Evolutionary conservation across 1,140 invertebrate species (phyloP), one percentile per base, ranked within the genome.

Genomic region (Drosophila rhopaloa): DNA sequence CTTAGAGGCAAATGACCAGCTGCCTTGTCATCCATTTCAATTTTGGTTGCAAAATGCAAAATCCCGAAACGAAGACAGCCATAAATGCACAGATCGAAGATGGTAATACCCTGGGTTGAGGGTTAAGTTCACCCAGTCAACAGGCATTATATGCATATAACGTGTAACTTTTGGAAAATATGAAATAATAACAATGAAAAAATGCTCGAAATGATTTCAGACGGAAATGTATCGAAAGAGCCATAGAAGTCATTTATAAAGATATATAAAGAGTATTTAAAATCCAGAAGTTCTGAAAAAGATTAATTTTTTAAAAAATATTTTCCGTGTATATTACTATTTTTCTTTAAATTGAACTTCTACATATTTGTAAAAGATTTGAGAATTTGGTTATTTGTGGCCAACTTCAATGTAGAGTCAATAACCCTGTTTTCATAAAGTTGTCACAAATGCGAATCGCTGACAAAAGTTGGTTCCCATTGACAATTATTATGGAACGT

Each of bases 1-100:
- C 81, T 83, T 76, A 63, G 81, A 84, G 81, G 76, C 81, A 71
- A 72, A 71, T 71, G 68, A 47, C 68, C 51, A 53, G 44, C 44
- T 13, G 53, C 35, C 67, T 60, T 63, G 70, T 62, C 51, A 41
- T 78, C 76, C 63, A 80, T 76, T 83, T 84, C 81, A 80, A 84
- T 84, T 83, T 80, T 32, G 57, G 41, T 70, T 19, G 57, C 40
- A 37, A 72, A 40, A 48, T 37, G 16, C 50, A 16, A 56, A 76
- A 70, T 47, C 47, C 47, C 50, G 58, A 62, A 78, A 51, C 63
- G 19, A 9, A 24, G 5, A 13, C 11, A 14, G 19, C 9, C 57
- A 48, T 62, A 50, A 65, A 10, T 32, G 24, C 14, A 6, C 14
- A 35, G 4, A 32, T 19, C 60, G 59, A 50, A 41, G 4, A 6